Base-by-base conservation (phyloP, 1,140 invertebrate species). In the Nautilus pompilius region DNA sequence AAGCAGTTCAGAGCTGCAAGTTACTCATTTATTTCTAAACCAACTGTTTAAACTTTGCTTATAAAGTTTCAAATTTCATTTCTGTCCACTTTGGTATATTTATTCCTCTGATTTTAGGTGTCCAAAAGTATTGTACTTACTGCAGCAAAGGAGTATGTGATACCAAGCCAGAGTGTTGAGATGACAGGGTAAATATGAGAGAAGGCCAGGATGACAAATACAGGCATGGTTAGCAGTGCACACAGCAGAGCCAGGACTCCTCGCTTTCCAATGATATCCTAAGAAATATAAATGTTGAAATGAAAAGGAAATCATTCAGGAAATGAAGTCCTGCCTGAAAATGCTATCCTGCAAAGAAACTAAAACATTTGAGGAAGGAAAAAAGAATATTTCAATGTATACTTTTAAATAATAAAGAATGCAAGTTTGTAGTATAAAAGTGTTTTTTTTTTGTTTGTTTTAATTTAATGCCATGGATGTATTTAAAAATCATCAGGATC, bases 121-220 rank as follows among this genome's bases (percentile, higher is more conserved):
- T n/a, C n/a, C n/a, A n/a, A n/a, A 41, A 29, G 17, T 32, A 26
- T 58, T 41, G 26, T 54, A 80, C 81, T 81, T 70, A 83, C 82
- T 17, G 82, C 82, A 66, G 81, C 82, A 70, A 84, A 76, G 15
- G 81, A 82, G 69, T 83, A 84, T n/a, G 82, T 83, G 29, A 82
- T 54, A 41, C 82, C 82, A 2, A 84, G 73, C 81, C 82, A 83
- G 4, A 83, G 22, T 13, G 80, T 84, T 20, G 76, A 65, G 6
- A 84, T 72, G 2, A 83, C 65, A 10, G 82, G 82, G 66, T 77
- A 77, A 10, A 81, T 73, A 29, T 66, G 29, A 6, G 75, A 78
- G 65, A 83, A 82, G 4, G 81, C 82, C 51, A 84, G 66, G 2
- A 84, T 58, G 30, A 77, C 80, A 77, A 82, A 84, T 13, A 83